Evolutionary conservation across 2,113 vertebrate genomes (phyloP).

Genomic region (Hassar affinis): DNA sequence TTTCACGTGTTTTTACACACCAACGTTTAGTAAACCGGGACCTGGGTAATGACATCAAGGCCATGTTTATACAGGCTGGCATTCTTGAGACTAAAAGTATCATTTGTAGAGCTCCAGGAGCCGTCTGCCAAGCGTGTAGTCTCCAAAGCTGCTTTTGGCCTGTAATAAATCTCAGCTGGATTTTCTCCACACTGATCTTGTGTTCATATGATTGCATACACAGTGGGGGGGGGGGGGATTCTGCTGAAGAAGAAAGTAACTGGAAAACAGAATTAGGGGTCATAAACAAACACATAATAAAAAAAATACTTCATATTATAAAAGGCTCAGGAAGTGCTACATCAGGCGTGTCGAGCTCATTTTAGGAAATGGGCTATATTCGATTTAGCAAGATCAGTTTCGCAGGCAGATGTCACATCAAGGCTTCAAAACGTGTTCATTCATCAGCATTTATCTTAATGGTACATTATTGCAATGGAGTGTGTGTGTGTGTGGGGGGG

Average conservation of each 20-base stretch:
- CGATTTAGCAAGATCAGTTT: background rate
- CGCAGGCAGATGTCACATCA: background rate
- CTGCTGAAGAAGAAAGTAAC: background rate
- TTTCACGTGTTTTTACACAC: background rate
- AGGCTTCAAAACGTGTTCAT: background rate
- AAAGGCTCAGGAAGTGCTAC: background rate
- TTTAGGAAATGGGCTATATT: background rate
- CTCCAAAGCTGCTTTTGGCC: background rate
- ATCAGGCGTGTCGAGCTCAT: background rate
- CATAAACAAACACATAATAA: background rate
- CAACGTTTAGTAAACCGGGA: background rate
- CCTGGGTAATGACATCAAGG: background rate
- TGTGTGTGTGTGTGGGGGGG: background rate
- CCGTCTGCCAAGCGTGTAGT: background rate
- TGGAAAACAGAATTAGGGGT: background rate
- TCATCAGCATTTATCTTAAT: background rate
- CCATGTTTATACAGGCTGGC: background rate
- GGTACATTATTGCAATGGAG: background rate
- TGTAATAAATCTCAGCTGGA: slow-evolving; percentile 14
- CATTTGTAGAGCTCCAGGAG: background rate
- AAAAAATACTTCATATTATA: background rate
- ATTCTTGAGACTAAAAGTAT: background rate
- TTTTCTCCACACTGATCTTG: background rate
- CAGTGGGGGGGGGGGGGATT: background rate
- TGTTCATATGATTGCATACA: background rate